Percentiles rank a stretch among this genome's conserved stretches.
phyloP scores from a whole-genome alignment of 2,888 invertebrate genomes.

The Stenchaetothrips biformis region DNA sequence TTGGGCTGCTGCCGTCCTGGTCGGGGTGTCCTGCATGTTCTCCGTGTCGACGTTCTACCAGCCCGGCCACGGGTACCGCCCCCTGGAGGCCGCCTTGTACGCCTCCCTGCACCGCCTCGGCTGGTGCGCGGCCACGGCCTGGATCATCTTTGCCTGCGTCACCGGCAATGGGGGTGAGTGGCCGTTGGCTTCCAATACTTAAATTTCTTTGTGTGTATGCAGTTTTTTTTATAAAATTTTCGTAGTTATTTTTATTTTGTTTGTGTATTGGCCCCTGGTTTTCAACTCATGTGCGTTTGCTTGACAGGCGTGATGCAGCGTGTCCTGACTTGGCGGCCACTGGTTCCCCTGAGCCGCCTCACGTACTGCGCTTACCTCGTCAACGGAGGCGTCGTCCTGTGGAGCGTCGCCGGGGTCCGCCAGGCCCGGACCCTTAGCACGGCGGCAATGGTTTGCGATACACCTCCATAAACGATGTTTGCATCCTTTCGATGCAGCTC shows the following conservation, averaged over 20 bases:
- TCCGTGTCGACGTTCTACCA: constrained; percentile 61
- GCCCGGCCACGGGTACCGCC: constrained; percentile 49
- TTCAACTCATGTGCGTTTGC: too few species aligned
- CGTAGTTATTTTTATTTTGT: too few species aligned
- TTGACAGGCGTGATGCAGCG: constrained; percentile 52
- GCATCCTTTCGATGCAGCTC: not conserved
- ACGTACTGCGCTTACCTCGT: constrained; percentile 69
- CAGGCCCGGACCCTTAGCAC: constrained; percentile 26
- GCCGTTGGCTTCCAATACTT: constrained; percentile 26
- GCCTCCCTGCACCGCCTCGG: constrained; percentile 60
- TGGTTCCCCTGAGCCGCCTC: constrained; percentile 61
- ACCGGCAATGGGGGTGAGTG: constrained; percentile 60
- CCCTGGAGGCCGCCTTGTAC: constrained; percentile 59
- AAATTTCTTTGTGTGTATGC: constrained; percentile 34
- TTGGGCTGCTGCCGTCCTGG: constrained; percentile 43
- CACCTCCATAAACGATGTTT: not conserved
- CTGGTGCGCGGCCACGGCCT: constrained; percentile 64
- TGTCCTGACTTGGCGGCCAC: constrained; percentile 57
- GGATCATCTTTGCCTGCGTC: constrained; percentile 60
- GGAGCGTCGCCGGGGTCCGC: constrained; percentile 57
- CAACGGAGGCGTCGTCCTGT: constrained; percentile 65
- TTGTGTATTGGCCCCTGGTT: too few species aligned
- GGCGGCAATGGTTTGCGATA: constrained; percentile 5
- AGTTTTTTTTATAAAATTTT: too few species aligned
- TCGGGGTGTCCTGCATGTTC: constrained; percentile 56